These are phyloP conservation scores for Novumbra hubbsi DNA, from an alignment of 2,797 vertebrate species.

Conservation along the genomic window DNA sequence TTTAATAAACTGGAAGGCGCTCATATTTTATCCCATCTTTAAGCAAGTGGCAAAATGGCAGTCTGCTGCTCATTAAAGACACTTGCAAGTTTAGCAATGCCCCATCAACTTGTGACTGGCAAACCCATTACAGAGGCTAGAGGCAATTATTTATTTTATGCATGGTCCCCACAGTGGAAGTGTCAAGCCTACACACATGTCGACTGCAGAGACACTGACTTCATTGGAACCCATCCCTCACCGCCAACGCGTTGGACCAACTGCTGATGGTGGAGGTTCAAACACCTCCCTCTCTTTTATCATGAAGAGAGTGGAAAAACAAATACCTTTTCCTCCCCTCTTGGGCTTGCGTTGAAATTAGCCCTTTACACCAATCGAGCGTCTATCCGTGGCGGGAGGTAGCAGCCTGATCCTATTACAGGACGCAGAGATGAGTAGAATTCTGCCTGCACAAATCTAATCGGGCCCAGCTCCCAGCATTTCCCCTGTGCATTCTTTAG, in stretches of 20 bases:
- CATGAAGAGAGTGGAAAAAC: neutral
- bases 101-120: neutral
- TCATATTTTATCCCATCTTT: neutral
- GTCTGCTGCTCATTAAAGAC: slow-evolving; percentile 2
- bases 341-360: slow-evolving; percentile 34
- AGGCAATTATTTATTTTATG: slow-evolving; percentile 1
- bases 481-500: slow-evolving; percentile 22
- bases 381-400: slow-evolving; percentile 23
- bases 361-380: slow-evolving; percentile 18
- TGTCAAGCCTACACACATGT: neutral
- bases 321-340: slow-evolving; percentile 7
- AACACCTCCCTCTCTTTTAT: neutral
- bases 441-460: slow-evolving; percentile 47
- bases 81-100: neutral
- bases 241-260: neutral
- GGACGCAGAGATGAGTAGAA: slow-evolving; percentile 37
- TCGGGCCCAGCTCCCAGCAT: slow-evolving; percentile 36
- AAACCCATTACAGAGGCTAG: neutral
- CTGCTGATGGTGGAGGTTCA: neutral
- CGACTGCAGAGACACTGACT: neutral
- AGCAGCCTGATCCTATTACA: slow-evolving; percentile 45
- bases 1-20: neutral
- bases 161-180: neutral
- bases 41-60: neutral
- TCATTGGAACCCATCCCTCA: neutral